Percentiles rank a stretch among this genome's conserved stretches.
Conservation (phyloP, 2,113 vertebrate genomes). For the Aspiorhynchus laticeps region DNA sequence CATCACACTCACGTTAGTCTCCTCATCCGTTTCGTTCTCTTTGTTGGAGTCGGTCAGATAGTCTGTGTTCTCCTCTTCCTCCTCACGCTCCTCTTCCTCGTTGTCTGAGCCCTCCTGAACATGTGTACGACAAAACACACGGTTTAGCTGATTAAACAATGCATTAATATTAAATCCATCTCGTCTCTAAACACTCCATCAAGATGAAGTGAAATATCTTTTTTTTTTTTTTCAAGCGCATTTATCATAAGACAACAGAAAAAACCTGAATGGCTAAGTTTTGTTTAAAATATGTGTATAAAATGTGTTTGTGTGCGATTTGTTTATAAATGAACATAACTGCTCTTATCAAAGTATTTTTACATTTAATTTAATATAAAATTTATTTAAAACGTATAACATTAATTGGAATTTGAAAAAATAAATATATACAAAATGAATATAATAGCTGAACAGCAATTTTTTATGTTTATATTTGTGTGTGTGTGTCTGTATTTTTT, state of each 20-base stretch:
- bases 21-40: constrained; percentile 97
- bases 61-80: constrained; percentile 97
- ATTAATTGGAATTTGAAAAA: too few relatives aligned
- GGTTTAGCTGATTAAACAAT: neutral
- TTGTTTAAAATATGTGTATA: too few relatives aligned
- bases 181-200: neutral
- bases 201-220: too few relatives aligned
- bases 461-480: too few relatives aligned
- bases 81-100: constrained; percentile 92
- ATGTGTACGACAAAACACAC: neutral
- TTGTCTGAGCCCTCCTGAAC: constrained; percentile 94
- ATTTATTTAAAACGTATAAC: too few relatives aligned
- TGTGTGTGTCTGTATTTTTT: neutral
- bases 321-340: too few relatives aligned
- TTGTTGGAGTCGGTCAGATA: constrained; percentile 98
- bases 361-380: too few relatives aligned
- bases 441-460: neutral
- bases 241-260: too few relatives aligned
- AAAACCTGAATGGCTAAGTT: too few relatives aligned
- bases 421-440: neutral
- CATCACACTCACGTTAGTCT: constrained; percentile 86
- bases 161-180: neutral
- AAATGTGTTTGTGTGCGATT: too few relatives aligned
- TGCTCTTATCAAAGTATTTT: too few relatives aligned
- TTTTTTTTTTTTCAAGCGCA: too few relatives aligned